These are phyloP conservation scores for Caenorhabditis doughertyi DNA, from an alignment of 2,888 invertebrate genomes.

Conservation along the genomic window DNA sequence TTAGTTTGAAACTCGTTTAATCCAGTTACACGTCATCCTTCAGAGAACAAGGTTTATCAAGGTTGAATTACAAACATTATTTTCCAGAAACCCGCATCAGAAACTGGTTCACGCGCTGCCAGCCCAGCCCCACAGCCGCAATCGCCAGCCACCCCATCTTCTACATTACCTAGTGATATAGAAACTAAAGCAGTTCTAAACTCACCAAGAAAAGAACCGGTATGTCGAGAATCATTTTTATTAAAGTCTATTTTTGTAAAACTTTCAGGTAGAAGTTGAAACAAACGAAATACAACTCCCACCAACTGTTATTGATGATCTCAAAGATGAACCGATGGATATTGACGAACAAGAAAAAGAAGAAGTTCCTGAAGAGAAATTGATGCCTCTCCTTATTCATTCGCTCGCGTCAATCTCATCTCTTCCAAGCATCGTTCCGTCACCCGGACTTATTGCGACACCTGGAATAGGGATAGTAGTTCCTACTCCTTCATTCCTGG, in stretches of 20 bases:
- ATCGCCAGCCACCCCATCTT: slow-evolving; percentile 52
- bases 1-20: background rate
- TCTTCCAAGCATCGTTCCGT: slow-evolving; percentile 12
- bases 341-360: slow-evolving; percentile 44
- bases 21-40: background rate
- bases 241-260: background rate
- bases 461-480: slow-evolving; percentile 47
- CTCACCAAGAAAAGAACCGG: slow-evolving; percentile 31
- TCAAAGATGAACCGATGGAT: slow-evolving; percentile 48
- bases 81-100: slow-evolving; percentile 50
- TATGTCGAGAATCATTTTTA: background rate
- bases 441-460: slow-evolving; percentile 46
- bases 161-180: slow-evolving; percentile 44
- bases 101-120: slow-evolving; percentile 39
- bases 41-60: background rate
- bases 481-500: slow-evolving; percentile 50
- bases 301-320: background rate
- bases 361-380: slow-evolving; percentile 2
- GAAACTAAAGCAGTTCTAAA: slow-evolving; percentile 29
- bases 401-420: slow-evolving; percentile 29
- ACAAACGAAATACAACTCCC: background rate
- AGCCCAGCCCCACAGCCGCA: slow-evolving; percentile 47
- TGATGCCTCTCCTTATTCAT: background rate
- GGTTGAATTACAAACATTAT: too few species aligned
- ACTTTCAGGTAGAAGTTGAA: background rate